Evolutionary conservation across 2,797 vertebrate species (phyloP).

Genomic region (Pteropus rufus): DNA sequence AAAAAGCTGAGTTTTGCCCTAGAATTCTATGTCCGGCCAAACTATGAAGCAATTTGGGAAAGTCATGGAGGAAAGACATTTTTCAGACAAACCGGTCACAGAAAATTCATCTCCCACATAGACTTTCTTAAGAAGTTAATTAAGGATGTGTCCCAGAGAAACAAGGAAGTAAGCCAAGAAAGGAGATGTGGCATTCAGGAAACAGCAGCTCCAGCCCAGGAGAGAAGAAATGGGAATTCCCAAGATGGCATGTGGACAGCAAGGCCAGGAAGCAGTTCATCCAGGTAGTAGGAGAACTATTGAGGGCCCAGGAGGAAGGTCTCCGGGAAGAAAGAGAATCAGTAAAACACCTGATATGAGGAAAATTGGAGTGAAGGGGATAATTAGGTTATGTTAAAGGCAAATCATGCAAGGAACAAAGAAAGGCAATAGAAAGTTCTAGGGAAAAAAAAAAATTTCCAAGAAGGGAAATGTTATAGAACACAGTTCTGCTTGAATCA

Average conservation of each 20-base stretch:
- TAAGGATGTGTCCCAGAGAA: constrained; percentile 61
- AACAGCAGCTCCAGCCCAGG: not conserved
- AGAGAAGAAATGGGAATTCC: constrained; percentile 16
- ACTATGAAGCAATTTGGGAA: not conserved
- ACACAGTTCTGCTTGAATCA: not conserved
- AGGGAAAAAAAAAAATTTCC: constrained; percentile 22
- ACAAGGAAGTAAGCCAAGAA: constrained; percentile 65
- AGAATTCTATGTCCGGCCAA: not conserved
- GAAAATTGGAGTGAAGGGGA: not conserved
- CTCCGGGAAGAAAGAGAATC: not conserved
- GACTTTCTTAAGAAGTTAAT: constrained; percentile 51
- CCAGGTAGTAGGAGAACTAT: not conserved
- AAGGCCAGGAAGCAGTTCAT: not conserved
- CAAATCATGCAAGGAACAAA: not conserved
- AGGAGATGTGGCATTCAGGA: constrained; percentile 50
- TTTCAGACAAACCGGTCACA: not conserved
- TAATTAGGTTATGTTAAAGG: not conserved
- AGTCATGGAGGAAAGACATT: not conserved
- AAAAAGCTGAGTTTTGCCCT: constrained; percentile 7
- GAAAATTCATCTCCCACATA: constrained; percentile 49
- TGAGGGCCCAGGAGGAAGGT: not conserved
- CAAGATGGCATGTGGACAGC: not conserved
- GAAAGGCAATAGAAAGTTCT: not conserved
- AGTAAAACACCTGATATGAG: not conserved
- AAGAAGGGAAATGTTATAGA: not conserved